A percentile compares a stretch with the other conserved stretches of the same genome.
phyloP scores from a whole-genome alignment of 2,888 invertebrate genomes.

The Bruchidius siliquastri region DNA sequence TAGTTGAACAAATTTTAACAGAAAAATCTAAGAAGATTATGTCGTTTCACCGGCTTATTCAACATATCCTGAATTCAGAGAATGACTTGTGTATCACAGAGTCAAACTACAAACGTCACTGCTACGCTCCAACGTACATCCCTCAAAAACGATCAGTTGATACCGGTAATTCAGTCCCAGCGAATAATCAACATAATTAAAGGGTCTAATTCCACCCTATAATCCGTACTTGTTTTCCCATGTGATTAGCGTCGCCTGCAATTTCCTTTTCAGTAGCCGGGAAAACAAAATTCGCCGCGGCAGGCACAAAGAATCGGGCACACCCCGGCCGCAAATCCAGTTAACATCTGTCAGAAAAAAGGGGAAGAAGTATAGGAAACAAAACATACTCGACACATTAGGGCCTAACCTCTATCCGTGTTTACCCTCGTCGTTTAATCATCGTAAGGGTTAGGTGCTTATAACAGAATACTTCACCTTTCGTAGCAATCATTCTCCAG shows the following conservation, averaged over 20 bases:
- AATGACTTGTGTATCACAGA: too few species aligned
- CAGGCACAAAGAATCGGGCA: not conserved
- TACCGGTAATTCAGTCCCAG: not conserved
- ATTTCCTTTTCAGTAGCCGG: not conserved
- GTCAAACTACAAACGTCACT: too few species aligned
- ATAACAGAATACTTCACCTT: not conserved
- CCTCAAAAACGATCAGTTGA: not conserved
- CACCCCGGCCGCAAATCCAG: not conserved
- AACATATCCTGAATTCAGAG: too few species aligned
- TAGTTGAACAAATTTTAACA: too few species aligned
- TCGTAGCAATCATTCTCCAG: too few species aligned
- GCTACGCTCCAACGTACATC: too few species aligned
- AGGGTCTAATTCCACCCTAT: not conserved
- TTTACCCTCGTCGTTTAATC: not conserved
- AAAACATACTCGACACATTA: not conserved
- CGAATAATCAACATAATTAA: not conserved
- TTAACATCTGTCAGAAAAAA: not conserved
- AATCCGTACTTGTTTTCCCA: not conserved
- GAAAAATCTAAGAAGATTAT: too few species aligned
- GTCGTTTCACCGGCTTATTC: too few species aligned
- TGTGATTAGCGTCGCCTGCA: not conserved
- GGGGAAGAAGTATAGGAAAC: not conserved
- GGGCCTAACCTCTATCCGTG: not conserved
- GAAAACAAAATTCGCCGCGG: not conserved
- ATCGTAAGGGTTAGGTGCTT: not conserved